phyloP scores from a whole-genome alignment of 2,797 vertebrate species.

The Trachops cirrhosus region DNA sequence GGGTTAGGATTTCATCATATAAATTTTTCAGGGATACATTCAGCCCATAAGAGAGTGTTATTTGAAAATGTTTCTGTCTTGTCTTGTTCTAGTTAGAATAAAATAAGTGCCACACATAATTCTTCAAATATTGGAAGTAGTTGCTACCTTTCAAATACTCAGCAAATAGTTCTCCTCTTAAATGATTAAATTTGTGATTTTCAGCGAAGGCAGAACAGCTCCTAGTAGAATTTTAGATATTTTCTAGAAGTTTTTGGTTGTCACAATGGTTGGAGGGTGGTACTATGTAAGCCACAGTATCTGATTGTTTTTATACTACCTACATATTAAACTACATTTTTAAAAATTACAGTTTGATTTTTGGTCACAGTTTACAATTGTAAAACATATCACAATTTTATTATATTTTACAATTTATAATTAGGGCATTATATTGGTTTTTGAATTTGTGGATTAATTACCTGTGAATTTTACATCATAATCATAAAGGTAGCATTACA shows the following conservation, averaged over 20 bases:
- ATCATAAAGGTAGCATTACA: background rate
- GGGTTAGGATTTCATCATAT: background rate
- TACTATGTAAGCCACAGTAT: background rate
- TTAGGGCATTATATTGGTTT: background rate
- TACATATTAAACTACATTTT: background rate
- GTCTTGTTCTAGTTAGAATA: slow-evolving; percentile 1
- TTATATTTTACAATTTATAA: background rate
- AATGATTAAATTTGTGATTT: background rate
- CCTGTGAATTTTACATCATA: background rate
- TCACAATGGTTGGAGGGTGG: background rate
- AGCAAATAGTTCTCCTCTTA: background rate
- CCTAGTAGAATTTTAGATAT: background rate
- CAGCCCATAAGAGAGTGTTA: background rate
- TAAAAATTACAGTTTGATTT: background rate
- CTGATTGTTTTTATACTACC: background rate
- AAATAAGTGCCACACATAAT: background rate
- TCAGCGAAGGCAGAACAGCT: background rate
- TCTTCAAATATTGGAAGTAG: slow-evolving; percentile 24
- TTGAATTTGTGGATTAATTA: background rate
- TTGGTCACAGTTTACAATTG: background rate
- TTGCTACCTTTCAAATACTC: background rate
- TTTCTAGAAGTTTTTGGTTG: background rate
- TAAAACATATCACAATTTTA: background rate
- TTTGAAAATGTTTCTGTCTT: background rate
- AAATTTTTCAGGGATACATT: background rate